Percentiles rank a stretch among this genome's conserved stretches.
phyloP scores from a whole-genome alignment of 2,113 vertebrate genomes.

The Equus przewalskii region DNA sequence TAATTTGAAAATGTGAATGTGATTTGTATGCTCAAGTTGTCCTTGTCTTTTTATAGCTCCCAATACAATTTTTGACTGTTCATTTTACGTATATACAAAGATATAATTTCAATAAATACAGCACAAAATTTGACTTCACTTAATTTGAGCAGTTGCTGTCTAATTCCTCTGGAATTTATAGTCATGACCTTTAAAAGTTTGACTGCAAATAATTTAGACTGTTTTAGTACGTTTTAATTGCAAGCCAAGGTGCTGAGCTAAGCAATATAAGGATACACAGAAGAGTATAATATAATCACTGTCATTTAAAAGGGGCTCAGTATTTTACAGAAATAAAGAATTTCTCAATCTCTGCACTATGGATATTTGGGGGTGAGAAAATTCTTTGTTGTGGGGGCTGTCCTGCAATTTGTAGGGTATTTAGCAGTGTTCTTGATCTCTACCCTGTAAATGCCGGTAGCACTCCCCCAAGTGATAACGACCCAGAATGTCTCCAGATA shows the following conservation, averaged over 20 bases:
- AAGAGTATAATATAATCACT: not conserved
- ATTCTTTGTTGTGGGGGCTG: not conserved
- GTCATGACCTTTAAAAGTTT: constrained; percentile 51
- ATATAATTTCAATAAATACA: not conserved
- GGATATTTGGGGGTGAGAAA: not conserved
- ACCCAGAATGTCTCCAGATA: not conserved
- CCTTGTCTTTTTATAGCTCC: not conserved
- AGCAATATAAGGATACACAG: not conserved
- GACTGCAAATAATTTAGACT: constrained; percentile 19
- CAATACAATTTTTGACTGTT: not conserved
- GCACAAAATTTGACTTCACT: not conserved
- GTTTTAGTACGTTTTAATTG: constrained; percentile 35
- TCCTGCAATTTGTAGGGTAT: not conserved
- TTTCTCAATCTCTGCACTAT: not conserved
- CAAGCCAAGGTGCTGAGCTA: not conserved
- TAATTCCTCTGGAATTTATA: constrained; percentile 36
- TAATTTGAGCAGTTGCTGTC: not conserved
- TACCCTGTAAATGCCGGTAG: not conserved
- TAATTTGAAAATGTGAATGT: constrained; percentile 81
- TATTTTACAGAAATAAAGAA: not conserved
- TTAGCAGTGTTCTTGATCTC: not conserved
- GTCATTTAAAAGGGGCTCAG: not conserved
- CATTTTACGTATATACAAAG: not conserved
- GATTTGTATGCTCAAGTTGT: not conserved
- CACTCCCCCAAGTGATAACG: not conserved